Conservation (phyloP, 2,113 vertebrate species). For the Dasyurus viverrinus region DNA sequence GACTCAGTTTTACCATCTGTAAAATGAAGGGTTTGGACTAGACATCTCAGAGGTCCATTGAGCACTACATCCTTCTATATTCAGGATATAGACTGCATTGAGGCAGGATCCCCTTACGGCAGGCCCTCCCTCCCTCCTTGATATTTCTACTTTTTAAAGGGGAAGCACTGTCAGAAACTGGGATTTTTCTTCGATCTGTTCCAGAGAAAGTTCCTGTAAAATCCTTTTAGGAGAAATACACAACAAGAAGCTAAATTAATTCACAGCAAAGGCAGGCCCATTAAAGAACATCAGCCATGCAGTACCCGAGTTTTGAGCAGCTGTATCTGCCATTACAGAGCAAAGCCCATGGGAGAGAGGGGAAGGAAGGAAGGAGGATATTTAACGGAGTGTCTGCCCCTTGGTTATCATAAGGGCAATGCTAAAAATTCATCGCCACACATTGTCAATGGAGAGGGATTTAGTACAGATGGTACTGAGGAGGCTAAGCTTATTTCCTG, state of each 20-base stretch:
- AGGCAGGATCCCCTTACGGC: background rate
- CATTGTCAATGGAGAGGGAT: background rate
- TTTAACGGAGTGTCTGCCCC: background rate
- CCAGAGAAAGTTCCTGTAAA: background rate
- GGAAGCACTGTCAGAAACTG: background rate
- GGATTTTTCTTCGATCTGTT: background rate
- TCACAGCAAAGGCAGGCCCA: background rate
- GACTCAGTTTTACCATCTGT: conserved; percentile 20
- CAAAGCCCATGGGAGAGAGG: background rate
- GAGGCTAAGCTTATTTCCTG: background rate
- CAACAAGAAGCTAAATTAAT: background rate
- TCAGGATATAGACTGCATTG: background rate
- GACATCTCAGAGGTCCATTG: background rate
- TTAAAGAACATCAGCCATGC: background rate
- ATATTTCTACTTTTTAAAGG: background rate
- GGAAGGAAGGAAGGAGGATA: background rate
- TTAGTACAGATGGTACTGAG: background rate
- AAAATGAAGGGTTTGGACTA: background rate
- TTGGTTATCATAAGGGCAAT: background rate
- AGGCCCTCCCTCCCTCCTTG: background rate
- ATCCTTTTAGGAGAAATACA: background rate
- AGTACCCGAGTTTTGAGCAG: background rate
- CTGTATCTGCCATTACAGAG: conserved; percentile 8
- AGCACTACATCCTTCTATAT: background rate
- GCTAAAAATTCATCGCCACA: background rate